Evolutionary conservation across 2,113 vertebrate genomes (phyloP).

Genomic region (Smithornis capensis): DNA sequence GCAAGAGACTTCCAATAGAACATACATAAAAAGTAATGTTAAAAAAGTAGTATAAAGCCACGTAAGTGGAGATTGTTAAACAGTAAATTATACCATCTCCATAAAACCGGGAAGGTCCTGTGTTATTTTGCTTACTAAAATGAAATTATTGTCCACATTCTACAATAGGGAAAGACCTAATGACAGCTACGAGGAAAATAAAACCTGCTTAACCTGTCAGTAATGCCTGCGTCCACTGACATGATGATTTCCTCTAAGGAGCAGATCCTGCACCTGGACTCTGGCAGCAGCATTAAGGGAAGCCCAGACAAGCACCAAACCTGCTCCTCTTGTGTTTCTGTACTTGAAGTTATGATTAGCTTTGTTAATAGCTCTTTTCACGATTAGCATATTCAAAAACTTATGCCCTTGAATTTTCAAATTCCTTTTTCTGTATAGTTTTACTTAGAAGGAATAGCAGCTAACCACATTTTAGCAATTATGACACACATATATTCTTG

Average conservation of each 20-base stretch:
- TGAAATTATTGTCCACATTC: background rate
- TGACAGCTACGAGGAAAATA: constrained; percentile 17
- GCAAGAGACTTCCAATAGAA: background rate
- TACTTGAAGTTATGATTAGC: background rate
- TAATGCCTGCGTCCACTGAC: background rate
- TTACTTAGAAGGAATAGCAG: background rate
- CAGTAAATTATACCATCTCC: background rate
- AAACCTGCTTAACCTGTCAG: background rate
- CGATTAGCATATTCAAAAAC: background rate
- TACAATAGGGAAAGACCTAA: background rate
- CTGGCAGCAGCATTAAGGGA: background rate
- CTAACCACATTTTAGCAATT: background rate
- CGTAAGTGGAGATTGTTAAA: background rate
- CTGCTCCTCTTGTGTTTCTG: background rate
- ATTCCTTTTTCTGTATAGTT: background rate
- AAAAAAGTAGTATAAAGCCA: background rate
- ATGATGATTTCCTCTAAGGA: background rate
- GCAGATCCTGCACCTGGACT: background rate
- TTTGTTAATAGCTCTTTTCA: background rate
- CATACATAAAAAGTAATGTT: background rate
- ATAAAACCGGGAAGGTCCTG: background rate
- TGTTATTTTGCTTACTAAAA: constrained; percentile 4
- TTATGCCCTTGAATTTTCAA: background rate
- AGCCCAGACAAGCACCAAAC: background rate
- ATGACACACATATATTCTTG: background rate